A percentile compares a stretch with the other conserved stretches of the same genome.
These are phyloP conservation scores for Crocidura indochinensis DNA, from an alignment of 2,797 vertebrate species.

Conservation along the genomic window DNA sequence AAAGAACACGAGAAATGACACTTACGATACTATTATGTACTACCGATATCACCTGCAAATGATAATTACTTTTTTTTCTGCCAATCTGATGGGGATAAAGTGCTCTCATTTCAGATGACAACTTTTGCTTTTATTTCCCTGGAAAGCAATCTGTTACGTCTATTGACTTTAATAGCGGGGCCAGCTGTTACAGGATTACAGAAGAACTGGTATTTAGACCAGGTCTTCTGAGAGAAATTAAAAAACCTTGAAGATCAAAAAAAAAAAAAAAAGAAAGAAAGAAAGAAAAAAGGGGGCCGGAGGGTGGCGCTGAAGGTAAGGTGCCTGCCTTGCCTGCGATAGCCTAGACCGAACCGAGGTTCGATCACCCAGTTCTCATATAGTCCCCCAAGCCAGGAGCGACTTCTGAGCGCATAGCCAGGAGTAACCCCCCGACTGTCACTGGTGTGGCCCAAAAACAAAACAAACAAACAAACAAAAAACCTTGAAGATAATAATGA, in stretches of 20 bases:
- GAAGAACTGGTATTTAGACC: not conserved
- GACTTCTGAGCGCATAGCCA: no score
- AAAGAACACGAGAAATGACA: constrained; percentile 38
- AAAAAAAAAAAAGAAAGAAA: no score
- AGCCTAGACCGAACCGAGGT: no score
- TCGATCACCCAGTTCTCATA: no score
- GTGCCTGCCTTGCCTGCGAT: no score
- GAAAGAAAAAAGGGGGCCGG: no score
- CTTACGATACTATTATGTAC: not conserved
- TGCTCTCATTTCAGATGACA: constrained; percentile 18
- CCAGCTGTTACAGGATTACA: constrained; percentile 9
- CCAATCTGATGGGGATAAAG: constrained; percentile 47
- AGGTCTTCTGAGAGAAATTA: constrained; percentile 34
- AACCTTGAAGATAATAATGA: constrained; percentile 22
- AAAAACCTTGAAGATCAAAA: not conserved
- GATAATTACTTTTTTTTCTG: constrained; percentile 49
- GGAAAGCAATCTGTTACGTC: constrained; percentile 59
- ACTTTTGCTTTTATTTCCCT: constrained; percentile 62
- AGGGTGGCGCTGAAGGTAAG: no score
- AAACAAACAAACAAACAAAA: no score
- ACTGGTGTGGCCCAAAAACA: no score
- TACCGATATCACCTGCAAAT: not conserved
- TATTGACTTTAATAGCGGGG: not conserved
- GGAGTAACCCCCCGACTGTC: no score
- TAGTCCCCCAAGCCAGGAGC: no score